Evolutionary conservation across 2,888 invertebrate species (phyloP).

Genomic region (Heliconius ismenius): DNA sequence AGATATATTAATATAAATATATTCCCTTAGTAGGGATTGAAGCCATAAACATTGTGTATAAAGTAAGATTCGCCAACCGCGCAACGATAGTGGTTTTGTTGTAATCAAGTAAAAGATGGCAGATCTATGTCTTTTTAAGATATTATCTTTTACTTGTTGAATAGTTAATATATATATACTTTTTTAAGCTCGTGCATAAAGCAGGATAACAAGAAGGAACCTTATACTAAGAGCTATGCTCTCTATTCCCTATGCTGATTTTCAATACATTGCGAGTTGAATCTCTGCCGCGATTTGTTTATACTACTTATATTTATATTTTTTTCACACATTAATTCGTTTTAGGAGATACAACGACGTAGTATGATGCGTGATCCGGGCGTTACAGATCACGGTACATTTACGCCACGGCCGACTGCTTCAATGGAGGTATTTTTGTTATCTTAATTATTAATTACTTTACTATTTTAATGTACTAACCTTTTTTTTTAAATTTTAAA

Average conservation of each 20-base stretch:
- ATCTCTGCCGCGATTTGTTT: background rate
- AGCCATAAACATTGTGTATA: no score
- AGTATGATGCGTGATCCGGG: conserved; percentile 63
- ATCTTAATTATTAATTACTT: background rate
- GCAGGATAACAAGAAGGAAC: background rate
- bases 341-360: conserved; percentile 76
- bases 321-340: background rate
- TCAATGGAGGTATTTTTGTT: conserved; percentile 38
- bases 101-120: no score
- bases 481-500: no score
- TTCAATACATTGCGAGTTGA: background rate
- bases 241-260: background rate
- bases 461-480: background rate
- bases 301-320: no score
- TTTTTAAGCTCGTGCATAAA: background rate
- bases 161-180: background rate
- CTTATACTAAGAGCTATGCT: background rate
- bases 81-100: no score
- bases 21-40: no score
- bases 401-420: conserved; percentile 40
- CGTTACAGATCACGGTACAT: conserved; percentile 41
- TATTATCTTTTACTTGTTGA: background rate
- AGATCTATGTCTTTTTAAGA: background rate
- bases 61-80: no score
- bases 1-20: no score